phyloP scores from a whole-genome alignment of 2,888 invertebrate genomes.

The Oasisia sp. region DNA sequence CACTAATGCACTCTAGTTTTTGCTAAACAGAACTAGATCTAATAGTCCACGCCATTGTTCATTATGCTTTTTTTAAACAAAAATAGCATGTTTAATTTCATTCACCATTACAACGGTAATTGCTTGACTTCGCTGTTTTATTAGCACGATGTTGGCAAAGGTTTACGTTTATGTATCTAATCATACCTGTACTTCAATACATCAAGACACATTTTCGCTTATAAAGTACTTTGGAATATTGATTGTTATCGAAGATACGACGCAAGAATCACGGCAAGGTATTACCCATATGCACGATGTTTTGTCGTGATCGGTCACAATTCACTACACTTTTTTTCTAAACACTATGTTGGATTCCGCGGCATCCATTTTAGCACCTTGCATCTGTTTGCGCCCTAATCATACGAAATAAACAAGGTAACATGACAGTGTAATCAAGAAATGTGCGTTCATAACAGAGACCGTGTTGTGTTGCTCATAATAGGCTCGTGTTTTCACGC shows the following conservation, averaged over 20 bases:
- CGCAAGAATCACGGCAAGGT: neutral
- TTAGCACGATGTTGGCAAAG: neutral
- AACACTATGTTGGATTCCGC: too few species aligned
- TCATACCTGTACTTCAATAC: neutral
- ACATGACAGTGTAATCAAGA: neutral
- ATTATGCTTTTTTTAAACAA: neutral
- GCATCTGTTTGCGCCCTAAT: neutral
- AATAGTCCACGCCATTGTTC: neutral
- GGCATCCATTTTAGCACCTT: neutral
- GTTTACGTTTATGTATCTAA: neutral
- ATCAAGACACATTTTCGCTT: neutral
- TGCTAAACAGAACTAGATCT: neutral
- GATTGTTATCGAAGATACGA: neutral
- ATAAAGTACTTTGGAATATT: neutral
- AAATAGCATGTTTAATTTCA: too few species aligned
- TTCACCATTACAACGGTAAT: neutral
- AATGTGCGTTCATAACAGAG: neutral
- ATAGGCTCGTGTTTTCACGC: neutral
- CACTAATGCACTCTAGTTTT: neutral
- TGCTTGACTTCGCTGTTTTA: neutral
- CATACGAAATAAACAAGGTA: neutral
- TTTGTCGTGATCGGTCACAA: too few species aligned
- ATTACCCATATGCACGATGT: too few species aligned
- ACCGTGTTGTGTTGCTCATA: neutral
- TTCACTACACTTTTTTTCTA: too few species aligned